Evolutionary conservation across 2,797 vertebrate species (phyloP), one percentile per base, ranked within the genome.

Genomic region (Lacerta agilis): DNA sequence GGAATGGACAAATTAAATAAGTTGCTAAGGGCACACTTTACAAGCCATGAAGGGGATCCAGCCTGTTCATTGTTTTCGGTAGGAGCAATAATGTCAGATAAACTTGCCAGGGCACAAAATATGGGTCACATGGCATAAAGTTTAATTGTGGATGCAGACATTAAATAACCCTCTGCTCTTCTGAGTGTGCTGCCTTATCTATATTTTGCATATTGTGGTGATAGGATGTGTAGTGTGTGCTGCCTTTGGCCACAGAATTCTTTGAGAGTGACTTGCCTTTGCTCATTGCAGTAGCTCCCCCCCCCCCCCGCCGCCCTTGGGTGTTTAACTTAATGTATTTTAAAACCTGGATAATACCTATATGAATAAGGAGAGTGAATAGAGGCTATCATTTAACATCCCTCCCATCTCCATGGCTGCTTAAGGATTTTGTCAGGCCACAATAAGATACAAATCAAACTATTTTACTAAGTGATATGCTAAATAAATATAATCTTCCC

Each of bases 91-190:
- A 8, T 2, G 9, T 87, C 83, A 90, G 79, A 87, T 89, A 49
- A 86, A 89, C 33, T 38, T 45, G 79, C 81, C 67, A 87, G 17
- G 7, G 9, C 58, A 87, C 45, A 83, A 79, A 61, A 87, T 18
- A 17, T 86, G 43, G 91, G 67, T 86, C 90, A 88, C 41, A 80
- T 36, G 33, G 20, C 73, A 90, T 90, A 55, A 43, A 90, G 75
- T 87, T 38, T 78, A 49, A 66, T 0, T 23, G 83, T 75, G 91
- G 72, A 55, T 90, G 49, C 66, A 91, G 33, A 1, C 75, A 84
- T 64, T 76, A 93, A 93, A 87, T 87, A 92, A 89, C 58, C 79
- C 83, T 1, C 69, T 87, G 92, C 66, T 83, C 41, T 86, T 18
- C 73, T 81, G 0, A 2, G 20, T 80, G 20, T 80, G 76, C 7